A percentile compares a stretch with the other conserved stretches of the same genome.
phyloP scores from a whole-genome alignment of 2,888 invertebrate genomes.

The Nephrotoma appendiculata region DNA sequence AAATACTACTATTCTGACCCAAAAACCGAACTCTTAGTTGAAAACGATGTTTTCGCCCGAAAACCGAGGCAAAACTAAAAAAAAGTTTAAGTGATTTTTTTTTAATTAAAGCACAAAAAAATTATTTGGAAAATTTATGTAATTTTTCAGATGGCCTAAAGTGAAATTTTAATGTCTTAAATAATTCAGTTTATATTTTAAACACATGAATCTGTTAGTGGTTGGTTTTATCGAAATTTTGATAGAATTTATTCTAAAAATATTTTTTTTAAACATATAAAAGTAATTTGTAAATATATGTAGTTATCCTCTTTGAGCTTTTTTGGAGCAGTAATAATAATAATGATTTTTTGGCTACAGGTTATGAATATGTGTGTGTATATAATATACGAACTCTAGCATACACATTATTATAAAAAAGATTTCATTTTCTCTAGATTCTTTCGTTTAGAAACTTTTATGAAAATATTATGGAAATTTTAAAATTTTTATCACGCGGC shows the following conservation, averaged over 20 bases:
- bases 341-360: not conserved
- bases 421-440: not conserved
- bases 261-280: not conserved
- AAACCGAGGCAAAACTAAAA: not conserved
- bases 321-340: not conserved
- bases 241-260: not conserved
- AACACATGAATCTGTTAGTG: not conserved
- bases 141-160: not conserved
- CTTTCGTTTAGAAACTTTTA: not conserved
- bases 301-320: not conserved
- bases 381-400: not conserved
- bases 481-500: not conserved
- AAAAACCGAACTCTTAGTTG: not conserved
- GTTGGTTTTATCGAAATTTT: not conserved
- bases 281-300: not conserved
- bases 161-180: not conserved
- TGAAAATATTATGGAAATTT: not conserved
- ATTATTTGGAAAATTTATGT: not conserved
- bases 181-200: not conserved
- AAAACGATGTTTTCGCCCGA: not conserved
- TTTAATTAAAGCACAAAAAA: not conserved
- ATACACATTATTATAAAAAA: not conserved
- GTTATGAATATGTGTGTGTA: not conserved
- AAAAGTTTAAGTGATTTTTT: not conserved
- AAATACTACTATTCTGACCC: not conserved